Evolutionary conservation across 2,797 vertebrate species (phyloP).

Genomic region (Parambassis ranga): DNA sequence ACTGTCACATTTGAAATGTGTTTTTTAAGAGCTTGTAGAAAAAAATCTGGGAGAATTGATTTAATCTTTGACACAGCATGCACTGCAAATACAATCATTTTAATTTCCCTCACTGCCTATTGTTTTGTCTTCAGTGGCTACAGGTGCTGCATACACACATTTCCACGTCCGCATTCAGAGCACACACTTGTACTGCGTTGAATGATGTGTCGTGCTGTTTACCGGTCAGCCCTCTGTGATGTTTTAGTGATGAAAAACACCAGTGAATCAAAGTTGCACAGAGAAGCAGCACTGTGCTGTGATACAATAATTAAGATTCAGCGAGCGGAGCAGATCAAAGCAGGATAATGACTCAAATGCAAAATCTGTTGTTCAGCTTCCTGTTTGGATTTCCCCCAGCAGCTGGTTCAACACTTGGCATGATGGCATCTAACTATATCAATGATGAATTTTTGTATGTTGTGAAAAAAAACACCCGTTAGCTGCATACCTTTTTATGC

Average conservation of each 20-base stretch:
- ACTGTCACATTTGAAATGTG: too few species aligned
- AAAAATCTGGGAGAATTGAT: too few species aligned
- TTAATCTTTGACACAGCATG: too few species aligned
- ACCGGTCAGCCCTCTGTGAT: slow-evolving; percentile 29
- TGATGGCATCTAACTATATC: not conserved
- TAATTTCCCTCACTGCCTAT: not conserved
- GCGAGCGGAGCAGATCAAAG: slow-evolving; percentile 38
- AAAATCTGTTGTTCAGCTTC: slow-evolving; percentile 29
- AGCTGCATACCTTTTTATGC: too few species aligned
- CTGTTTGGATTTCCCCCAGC: slow-evolving; percentile 22
- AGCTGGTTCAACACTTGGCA: slow-evolving; percentile 21
- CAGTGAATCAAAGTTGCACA: slow-evolving; percentile 29
- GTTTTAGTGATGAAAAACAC: slow-evolving; percentile 41
- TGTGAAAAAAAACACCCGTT: too few species aligned
- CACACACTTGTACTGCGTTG: not conserved
- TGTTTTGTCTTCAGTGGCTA: not conserved
- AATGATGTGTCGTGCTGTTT: slow-evolving; percentile 11
- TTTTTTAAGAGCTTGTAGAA: too few species aligned
- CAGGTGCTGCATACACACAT: slow-evolving; percentile 31
- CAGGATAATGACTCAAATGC: slow-evolving; percentile 32
- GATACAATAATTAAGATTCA: slow-evolving; percentile 44
- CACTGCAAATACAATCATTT: not conserved
- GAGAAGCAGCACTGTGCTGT: slow-evolving; percentile 5
- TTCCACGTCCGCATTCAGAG: slow-evolving; percentile 2
- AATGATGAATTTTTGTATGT: too few species aligned